These are phyloP conservation scores for Mesoclemmys tuberculata DNA, from an alignment of 2,113 vertebrate species.

Conservation along the genomic window DNA sequence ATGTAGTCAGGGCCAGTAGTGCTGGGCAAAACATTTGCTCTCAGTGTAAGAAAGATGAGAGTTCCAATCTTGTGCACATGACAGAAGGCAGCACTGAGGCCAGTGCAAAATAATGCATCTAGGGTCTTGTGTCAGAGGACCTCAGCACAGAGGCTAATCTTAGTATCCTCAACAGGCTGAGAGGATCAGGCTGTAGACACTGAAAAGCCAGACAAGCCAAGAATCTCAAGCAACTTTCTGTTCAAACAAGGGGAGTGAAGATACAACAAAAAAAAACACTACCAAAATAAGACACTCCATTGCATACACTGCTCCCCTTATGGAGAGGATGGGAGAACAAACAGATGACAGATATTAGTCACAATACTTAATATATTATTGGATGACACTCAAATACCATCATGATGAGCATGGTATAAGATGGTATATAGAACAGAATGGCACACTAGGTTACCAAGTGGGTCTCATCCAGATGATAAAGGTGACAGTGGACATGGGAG, in stretches of 20 bases:
- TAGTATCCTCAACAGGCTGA: neutral
- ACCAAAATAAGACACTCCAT: neutral
- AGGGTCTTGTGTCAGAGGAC: conserved; percentile 16
- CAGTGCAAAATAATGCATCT: neutral
- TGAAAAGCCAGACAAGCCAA: neutral
- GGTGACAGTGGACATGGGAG: neutral
- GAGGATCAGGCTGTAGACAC: conserved; percentile 1
- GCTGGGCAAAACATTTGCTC: neutral
- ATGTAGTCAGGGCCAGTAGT: neutral
- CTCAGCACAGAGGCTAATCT: neutral
- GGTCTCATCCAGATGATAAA: neutral
- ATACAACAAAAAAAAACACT: neutral
- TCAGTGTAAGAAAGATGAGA: neutral
- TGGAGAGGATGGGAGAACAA: neutral
- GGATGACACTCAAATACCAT: neutral
- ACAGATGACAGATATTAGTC: neutral
- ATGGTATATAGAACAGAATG: neutral
- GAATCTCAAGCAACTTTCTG: neutral
- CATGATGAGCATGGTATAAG: neutral
- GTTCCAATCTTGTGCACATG: accelerated
- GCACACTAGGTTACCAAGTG: neutral
- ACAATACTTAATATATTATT: neutral
- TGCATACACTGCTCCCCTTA: neutral
- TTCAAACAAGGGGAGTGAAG: conserved; percentile 19
- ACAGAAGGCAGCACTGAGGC: neutral